These are phyloP conservation scores for Dicranocentrus wangi DNA, from an alignment of 2,888 invertebrate genomes.

Conservation along the genomic window DNA sequence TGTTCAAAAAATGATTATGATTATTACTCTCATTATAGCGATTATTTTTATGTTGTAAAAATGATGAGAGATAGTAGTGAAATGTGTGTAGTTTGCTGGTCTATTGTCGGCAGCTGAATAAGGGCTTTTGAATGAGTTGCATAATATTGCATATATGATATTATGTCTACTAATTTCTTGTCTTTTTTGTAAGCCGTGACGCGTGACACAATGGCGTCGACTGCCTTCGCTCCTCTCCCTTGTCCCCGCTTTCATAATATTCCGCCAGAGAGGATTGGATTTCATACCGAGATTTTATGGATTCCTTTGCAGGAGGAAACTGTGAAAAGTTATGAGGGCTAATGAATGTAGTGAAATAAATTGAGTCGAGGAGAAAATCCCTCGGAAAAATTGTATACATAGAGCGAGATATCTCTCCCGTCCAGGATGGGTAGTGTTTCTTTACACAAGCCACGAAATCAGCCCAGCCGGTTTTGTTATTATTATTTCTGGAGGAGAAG, in stretches of 20 bases:
- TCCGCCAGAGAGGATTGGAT: constrained; percentile 39
- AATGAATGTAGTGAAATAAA: constrained; percentile 66
- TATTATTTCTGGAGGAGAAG: constrained; percentile 14
- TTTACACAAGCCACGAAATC: too few species aligned
- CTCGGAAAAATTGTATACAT: constrained; percentile 58
- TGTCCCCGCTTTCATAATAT: constrained; percentile 8
- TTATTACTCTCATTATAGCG: constrained; percentile 67
- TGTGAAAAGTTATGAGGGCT: constrained; percentile 60
- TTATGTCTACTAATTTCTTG: constrained; percentile 3
- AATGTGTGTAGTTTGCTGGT: too few species aligned
- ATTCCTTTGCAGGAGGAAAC: constrained; percentile 46
- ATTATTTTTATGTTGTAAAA: constrained; percentile 68
- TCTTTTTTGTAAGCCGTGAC: constrained; percentile 47
- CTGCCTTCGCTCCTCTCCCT: constrained; percentile 20
- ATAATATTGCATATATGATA: too few species aligned
- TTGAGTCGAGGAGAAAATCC: constrained; percentile 59
- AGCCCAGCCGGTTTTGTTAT: constrained; percentile 37
- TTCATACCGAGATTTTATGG: constrained; percentile 59
- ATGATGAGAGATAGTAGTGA: constrained; percentile 41
- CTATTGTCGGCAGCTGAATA: too few species aligned
- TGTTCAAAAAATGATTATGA: constrained; percentile 60
- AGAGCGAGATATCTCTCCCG: constrained; percentile 58
- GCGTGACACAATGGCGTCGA: constrained; percentile 42
- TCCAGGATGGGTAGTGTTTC: constrained; percentile 43
- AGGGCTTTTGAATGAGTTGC: constrained; percentile 38